Percentiles rank a stretch among this genome's conserved stretches.
phyloP scores from a whole-genome alignment of 2,113 vertebrate genomes.

The Donacobius atricapilla region DNA sequence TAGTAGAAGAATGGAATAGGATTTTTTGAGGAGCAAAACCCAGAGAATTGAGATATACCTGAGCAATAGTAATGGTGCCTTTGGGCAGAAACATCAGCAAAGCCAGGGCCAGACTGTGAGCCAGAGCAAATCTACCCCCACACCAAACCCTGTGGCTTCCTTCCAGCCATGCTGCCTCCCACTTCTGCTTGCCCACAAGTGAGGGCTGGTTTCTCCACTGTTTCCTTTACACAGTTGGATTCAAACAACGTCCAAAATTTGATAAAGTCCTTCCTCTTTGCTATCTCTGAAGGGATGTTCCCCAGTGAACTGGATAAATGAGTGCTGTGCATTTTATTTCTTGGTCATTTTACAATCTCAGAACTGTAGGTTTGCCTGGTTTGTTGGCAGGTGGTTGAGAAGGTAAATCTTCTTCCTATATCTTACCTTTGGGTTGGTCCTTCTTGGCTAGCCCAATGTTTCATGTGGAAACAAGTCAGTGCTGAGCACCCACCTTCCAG shows the following conservation, averaged over 20 bases:
- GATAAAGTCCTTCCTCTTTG: background rate
- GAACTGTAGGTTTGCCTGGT: background rate
- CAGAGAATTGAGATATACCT: background rate
- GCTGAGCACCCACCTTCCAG: background rate
- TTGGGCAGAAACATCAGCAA: background rate
- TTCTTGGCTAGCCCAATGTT: background rate
- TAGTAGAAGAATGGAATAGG: background rate
- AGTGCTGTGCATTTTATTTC: background rate
- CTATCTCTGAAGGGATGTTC: background rate
- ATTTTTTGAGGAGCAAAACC: background rate
- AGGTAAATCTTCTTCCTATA: background rate
- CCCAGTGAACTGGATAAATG: background rate
- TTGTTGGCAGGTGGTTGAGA: background rate
- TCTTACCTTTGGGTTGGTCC: background rate
- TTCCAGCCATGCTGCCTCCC: background rate
- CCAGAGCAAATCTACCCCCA: background rate
- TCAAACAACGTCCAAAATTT: rapidly evolving
- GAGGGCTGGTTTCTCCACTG: background rate
- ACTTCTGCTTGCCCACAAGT: background rate
- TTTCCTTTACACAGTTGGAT: background rate
- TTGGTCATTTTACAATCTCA: background rate
- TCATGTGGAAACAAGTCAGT: background rate
- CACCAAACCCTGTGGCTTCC: background rate
- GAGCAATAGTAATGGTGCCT: background rate
- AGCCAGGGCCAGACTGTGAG: background rate